Evolutionary conservation across 2,888 invertebrate genomes (phyloP), one percentile per base, ranked within the genome.

Genomic region (Himalopsyche tibetana): DNA sequence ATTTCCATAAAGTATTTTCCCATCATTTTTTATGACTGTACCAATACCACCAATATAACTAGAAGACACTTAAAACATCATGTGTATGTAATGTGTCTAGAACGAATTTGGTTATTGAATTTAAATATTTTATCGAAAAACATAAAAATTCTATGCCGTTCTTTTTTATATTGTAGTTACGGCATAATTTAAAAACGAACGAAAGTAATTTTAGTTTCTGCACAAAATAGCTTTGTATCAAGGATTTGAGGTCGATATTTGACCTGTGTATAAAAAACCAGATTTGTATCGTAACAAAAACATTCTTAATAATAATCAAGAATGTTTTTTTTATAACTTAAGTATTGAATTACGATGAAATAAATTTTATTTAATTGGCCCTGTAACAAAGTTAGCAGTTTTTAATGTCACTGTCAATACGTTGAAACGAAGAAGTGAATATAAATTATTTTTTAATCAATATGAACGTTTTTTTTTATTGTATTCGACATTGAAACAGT

Each of bases 191-290:
- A n/a, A 63, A 19, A 19, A 63, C 63, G 28, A 63, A 19, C 19
- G 63, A 63, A 19, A 63, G 63, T 63, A n/a, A 63, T 3, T 63
- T 28, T 63, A 6, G 5, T 63, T 63, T 63, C 51, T 63, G 15
- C 28, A 19, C 63, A 63, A 63, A 28, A 63, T 63, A 63, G 28
- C 11, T 63, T 9, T 63, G 63, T 19, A 63, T 19, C n/a, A 63
- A 63, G 19, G 63, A 63, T 63, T 19, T 63, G 63, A 63, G 63
- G 63, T 63, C 63, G 28, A 19, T 19, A 63, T 63, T 63, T 63
- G 63, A 63, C 63, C 63, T 63, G 19, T 63, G 63, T 19, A n/a
- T 63, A 63, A 19, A 51, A 63, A 63, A 63, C 63, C 63, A 19
- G 63, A 63, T 63, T 19, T 63, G 19, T 51, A 51, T 51, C 51